Percentiles rank a stretch among this genome's conserved stretches.
phyloP scores from a whole-genome alignment of 2,888 invertebrate genomes.

The Cyaniris semiargus region DNA sequence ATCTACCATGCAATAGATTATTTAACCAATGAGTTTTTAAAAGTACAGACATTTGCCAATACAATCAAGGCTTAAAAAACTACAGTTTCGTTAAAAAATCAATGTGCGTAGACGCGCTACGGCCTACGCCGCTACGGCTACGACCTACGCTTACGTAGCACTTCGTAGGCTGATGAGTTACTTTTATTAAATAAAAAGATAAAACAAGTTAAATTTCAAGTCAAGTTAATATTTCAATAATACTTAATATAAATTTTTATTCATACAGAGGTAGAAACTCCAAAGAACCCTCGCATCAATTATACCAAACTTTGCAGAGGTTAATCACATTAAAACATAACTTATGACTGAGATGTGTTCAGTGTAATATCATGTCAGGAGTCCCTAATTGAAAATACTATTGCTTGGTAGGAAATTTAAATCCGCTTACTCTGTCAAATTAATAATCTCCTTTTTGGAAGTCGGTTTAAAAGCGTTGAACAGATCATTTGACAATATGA shows the following conservation, averaged over 20 bases:
- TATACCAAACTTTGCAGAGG: too few relatives aligned
- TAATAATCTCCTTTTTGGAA: background rate
- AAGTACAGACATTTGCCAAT: background rate
- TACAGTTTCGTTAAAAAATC: background rate
- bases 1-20: slow-evolving; percentile 19
- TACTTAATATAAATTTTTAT: too few relatives aligned
- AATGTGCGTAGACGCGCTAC: background rate
- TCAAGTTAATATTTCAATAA: too few relatives aligned
- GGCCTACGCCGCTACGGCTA: slow-evolving; percentile 15
- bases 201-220: too few relatives aligned
- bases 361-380: background rate
- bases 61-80: background rate
- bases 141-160: background rate
- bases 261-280: too few relatives aligned
- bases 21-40: background rate
- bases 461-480: background rate
- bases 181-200: background rate
- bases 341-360: background rate
- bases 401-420: slow-evolving; percentile 13
- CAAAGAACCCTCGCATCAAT: too few relatives aligned
- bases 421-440: slow-evolving; percentile 19
- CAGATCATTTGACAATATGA: slow-evolving; percentile 32
- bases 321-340: background rate
- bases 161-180: background rate
- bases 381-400: background rate